Base-by-base conservation (phyloP, 2,797 vertebrate genomes). In the Synaphobranchus kaupii region DNA sequence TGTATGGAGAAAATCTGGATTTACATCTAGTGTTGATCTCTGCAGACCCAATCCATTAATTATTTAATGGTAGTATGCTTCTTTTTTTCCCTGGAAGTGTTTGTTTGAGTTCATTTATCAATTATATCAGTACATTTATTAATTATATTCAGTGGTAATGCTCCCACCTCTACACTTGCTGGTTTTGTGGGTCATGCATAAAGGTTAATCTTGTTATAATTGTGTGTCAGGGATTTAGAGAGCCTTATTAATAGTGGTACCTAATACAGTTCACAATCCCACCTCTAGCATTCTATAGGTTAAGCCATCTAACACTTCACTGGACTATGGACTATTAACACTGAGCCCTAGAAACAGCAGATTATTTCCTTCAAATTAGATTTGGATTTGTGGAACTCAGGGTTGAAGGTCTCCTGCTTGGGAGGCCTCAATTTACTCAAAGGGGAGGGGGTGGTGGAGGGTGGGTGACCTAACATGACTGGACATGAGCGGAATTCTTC, bases 1-100 rank as follows among this genome's bases (percentile, higher is more conserved):
- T 76, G 54, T 54, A n/a, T 1, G 10, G 60, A 68, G 20, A 10
- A 48, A 50, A 71, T 87, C 60, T 83, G 47, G 17, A 63, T 22
- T 83, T 68, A 48, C 56, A 52, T 83, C n/a, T 78, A 39, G 39
- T 87, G 80, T 83, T 47, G 58, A 63, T 87, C 31, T 87, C 54
- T 52, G 28, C 39, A 71, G 86, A 83, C 81, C 82, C 31, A n/a
- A 31, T 56, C 17, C 15, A 39, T 83, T 3, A 15, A 10, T 50
- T 4, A 44, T 8, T 28, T 1, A 52, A 31, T 56, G 60, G 1
- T 9, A 15, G 22, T 52, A 83, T 83, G 81, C 20, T 44, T 44
- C 20, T 47, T 81, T 50, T 50, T 47, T 12, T 81, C 25, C 44
- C 9, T 31, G 25, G 31, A 31, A 73, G 39, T 39, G 39, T 39